Conservation (phyloP, 2,113 vertebrate species). For the Cottus gobio region DNA sequence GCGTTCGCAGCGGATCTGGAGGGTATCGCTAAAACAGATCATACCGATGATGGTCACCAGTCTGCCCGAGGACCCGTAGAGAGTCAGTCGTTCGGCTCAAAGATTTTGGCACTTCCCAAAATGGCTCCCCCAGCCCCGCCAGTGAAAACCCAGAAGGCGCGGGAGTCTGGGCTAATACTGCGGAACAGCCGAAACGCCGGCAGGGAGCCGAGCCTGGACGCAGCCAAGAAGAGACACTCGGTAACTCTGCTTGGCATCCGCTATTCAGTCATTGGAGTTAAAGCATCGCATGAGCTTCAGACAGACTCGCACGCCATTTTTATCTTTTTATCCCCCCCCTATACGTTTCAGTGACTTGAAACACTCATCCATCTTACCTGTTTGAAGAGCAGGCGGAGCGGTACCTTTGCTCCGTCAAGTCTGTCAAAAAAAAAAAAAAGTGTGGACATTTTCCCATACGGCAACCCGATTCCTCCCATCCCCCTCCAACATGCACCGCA, state of each 20-base stretch:
- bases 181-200: slow-evolving; percentile 80
- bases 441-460: slow-evolving; percentile 56
- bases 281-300: slow-evolving; percentile 85
- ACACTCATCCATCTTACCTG: slow-evolving; percentile 76
- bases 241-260: slow-evolving; percentile 83
- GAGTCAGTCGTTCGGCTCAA: slow-evolving; percentile 65
- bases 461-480: slow-evolving; percentile 36
- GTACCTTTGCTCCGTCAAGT: slow-evolving; percentile 55
- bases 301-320: slow-evolving; percentile 72
- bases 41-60: slow-evolving; percentile 54
- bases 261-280: slow-evolving; percentile 81
- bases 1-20: slow-evolving; percentile 50
- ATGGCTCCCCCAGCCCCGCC: slow-evolving; percentile 81
- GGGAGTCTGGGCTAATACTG: slow-evolving; percentile 84
- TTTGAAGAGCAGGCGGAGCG: slow-evolving; percentile 69
- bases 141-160: slow-evolving; percentile 84
- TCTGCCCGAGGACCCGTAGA: slow-evolving; percentile 53
- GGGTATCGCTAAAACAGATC: slow-evolving; percentile 54
- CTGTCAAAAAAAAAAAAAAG: slow-evolving; percentile 36
- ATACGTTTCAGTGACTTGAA: slow-evolving; percentile 73
- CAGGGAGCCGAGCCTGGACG: slow-evolving; percentile 77
- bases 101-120: slow-evolving; percentile 73
- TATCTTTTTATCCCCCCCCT: slow-evolving; percentile 20
- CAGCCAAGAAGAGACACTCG: slow-evolving; percentile 82
- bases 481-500: slow-evolving; percentile 46